Evolutionary conservation across 1,140 invertebrate species (phyloP).

Genomic region (Penaeus indicus): DNA sequence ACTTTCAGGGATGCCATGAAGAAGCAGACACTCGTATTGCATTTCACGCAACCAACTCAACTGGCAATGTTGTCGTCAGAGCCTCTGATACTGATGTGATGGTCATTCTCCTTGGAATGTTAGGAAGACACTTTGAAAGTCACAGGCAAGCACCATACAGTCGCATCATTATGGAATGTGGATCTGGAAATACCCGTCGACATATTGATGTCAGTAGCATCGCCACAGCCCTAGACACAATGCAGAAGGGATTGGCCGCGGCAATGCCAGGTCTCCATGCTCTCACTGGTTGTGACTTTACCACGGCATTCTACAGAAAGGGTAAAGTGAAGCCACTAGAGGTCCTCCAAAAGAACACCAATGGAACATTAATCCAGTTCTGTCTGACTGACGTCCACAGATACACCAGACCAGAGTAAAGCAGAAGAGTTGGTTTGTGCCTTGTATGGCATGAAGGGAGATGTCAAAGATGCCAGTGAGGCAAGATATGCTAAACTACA

Average conservation of each 20-base stretch:
- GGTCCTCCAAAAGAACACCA: background rate
- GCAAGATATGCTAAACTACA: slow-evolving; percentile 2
- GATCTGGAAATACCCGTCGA: background rate
- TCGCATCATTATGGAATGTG: background rate
- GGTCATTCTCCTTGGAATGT: background rate
- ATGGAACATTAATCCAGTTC: background rate
- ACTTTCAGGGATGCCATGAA: background rate
- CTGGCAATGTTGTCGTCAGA: background rate
- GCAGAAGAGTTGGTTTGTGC: background rate
- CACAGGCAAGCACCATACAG: background rate
- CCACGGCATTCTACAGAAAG: slow-evolving; percentile 11
- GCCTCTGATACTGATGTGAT: slow-evolving; percentile 1
- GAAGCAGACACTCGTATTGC: background rate
- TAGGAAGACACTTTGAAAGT: background rate
- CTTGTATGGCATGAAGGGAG: background rate
- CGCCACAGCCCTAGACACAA: background rate
- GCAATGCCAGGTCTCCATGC: background rate
- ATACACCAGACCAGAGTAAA: background rate
- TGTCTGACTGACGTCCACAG: background rate
- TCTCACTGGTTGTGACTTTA: slow-evolving; percentile 19
- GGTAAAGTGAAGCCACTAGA: background rate
- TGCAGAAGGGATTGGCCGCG: background rate
- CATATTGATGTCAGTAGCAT: slow-evolving; percentile 27
- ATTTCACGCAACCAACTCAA: background rate
- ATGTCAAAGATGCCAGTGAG: slow-evolving; percentile 9